These are phyloP conservation scores for Melikaiella ostensackeni DNA, from an alignment of 2,888 invertebrate species.

Conservation along the genomic window DNA sequence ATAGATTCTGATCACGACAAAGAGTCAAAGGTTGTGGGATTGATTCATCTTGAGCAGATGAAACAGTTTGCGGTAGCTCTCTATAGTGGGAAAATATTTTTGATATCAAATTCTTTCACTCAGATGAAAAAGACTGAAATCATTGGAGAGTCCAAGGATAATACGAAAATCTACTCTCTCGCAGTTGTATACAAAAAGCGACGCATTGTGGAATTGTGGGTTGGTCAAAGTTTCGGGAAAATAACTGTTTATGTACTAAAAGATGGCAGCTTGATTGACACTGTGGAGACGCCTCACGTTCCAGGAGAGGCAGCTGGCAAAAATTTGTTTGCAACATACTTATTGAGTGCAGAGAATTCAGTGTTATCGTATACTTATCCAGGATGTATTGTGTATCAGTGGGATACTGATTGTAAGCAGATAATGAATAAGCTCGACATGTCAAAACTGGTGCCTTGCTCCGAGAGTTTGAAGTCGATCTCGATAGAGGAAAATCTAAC, in stretches of 20 bases:
- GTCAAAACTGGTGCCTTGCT: constrained; percentile 94
- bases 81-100: constrained; percentile 83
- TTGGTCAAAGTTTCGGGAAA: constrained; percentile 89
- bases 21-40: constrained; percentile 83
- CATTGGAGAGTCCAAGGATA: constrained; percentile 61
- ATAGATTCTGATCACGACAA: constrained; percentile 83
- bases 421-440: constrained; percentile 91
- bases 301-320: constrained; percentile 80
- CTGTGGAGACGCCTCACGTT: constrained; percentile 85
- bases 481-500: constrained; percentile 92
- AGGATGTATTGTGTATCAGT: constrained; percentile 92
- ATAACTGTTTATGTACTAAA: constrained; percentile 88
- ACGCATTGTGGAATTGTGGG: constrained; percentile 87
- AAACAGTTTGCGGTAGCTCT: constrained; percentile 90
- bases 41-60: constrained; percentile 83
- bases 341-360: constrained; percentile 81
- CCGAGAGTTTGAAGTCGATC: constrained; percentile 93
- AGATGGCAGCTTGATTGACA: constrained; percentile 75
- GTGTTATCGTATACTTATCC: constrained; percentile 92
- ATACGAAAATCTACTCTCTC: constrained; percentile 70
- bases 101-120: constrained; percentile 71
- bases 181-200: constrained; percentile 70
- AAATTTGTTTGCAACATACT: constrained; percentile 84
- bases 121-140: constrained; percentile 72
- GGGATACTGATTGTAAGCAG: constrained; percentile 84